Percentiles rank a stretch among this genome's conserved stretches.
phyloP scores from a whole-genome alignment of 2,888 invertebrate species.

The Notocelia uddmanniana region DNA sequence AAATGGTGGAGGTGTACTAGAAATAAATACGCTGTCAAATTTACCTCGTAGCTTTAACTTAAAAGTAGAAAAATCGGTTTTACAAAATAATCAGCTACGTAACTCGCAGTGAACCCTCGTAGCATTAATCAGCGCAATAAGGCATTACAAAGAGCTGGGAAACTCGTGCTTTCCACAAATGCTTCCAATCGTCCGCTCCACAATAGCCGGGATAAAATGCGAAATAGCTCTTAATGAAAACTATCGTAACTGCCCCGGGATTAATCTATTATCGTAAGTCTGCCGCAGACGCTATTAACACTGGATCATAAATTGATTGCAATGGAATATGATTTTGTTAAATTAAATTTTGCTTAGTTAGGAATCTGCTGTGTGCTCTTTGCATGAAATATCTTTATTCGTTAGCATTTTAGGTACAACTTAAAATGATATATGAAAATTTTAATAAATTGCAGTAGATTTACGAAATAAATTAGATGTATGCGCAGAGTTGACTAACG shows the following conservation, averaged over 20 bases:
- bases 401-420: background rate
- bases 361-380: background rate
- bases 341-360: slow-evolving; percentile 25
- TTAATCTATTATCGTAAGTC: slow-evolving; percentile 69
- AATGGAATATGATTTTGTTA: slow-evolving; percentile 35
- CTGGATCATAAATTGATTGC: slow-evolving; percentile 49
- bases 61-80: slow-evolving; percentile 7
- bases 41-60: background rate
- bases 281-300: slow-evolving; percentile 63
- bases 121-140: slow-evolving; percentile 72
- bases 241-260: slow-evolving; percentile 61
- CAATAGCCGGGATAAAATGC: slow-evolving; percentile 64
- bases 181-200: slow-evolving; percentile 67
- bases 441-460: background rate
- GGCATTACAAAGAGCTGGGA: slow-evolving; percentile 59
- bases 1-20: background rate
- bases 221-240: slow-evolving; percentile 69
- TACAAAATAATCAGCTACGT: slow-evolving; percentile 35
- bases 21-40: background rate
- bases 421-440: background rate
- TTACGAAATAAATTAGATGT: too few species aligned
- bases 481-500: too few species aligned
- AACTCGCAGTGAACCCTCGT: slow-evolving; percentile 54
- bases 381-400: background rate
- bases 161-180: slow-evolving; percentile 70